phyloP scores from a whole-genome alignment of 2,113 vertebrate genomes.

The Myrmophylax atrothorax region DNA sequence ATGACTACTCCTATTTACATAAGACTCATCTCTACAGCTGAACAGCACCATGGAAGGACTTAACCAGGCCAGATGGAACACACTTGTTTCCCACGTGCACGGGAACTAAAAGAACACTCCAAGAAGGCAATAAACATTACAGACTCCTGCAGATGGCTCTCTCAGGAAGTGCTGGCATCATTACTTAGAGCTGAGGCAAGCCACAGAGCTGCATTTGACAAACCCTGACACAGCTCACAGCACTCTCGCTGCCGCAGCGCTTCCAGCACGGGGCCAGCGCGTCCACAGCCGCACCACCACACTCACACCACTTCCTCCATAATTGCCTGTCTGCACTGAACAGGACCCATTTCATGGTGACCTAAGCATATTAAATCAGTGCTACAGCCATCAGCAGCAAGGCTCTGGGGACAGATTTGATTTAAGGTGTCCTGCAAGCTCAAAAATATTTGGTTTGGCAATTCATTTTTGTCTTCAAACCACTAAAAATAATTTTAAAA shows the following conservation, averaged over 20 bases:
- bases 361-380: not conserved
- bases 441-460: not conserved
- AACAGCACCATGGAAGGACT: not conserved
- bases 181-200: not conserved
- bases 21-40: not conserved
- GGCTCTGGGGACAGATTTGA: fast-evolving
- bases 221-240: not conserved
- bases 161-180: not conserved
- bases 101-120: not conserved
- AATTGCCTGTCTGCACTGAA: not conserved
- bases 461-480: not conserved
- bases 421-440: not conserved
- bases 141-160: not conserved
- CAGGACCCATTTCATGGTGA: not conserved
- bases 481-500: not conserved
- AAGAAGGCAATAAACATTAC: not conserved
- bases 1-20: not conserved
- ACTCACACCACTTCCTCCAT: not conserved
- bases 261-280: not conserved
- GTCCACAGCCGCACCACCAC: not conserved
- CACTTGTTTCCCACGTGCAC: not conserved
- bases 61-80: not conserved
- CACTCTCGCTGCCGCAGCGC: fast-evolving
- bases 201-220: not conserved
- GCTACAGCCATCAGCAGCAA: not conserved